Evolutionary conservation across 2,888 invertebrate genomes (phyloP).

Genomic region (Drosophila antonietae): DNA sequence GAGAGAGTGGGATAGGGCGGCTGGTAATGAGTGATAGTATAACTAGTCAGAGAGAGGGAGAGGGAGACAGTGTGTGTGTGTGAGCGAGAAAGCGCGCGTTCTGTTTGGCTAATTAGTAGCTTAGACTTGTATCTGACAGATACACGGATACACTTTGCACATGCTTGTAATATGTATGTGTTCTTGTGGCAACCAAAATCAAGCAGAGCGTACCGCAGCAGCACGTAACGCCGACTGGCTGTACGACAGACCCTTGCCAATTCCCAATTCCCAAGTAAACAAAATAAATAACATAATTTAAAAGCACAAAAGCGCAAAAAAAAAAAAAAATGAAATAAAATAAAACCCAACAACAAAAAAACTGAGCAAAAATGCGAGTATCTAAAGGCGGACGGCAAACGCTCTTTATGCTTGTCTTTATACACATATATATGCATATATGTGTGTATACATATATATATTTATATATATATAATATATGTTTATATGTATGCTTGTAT

Average conservation of each 20-base stretch:
- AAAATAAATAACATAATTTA: slow-evolving; percentile 69
- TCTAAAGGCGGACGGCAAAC: slow-evolving; percentile 36
- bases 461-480: slow-evolving; percentile 9
- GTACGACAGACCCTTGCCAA: slow-evolving; percentile 61
- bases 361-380: slow-evolving; percentile 55
- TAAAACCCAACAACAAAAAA: slow-evolving; percentile 28
- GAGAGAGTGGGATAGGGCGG: background rate
- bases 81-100: slow-evolving; percentile 7
- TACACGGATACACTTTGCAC: slow-evolving; percentile 40
- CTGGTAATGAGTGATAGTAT: background rate
- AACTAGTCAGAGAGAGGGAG: background rate
- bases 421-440: slow-evolving; percentile 4
- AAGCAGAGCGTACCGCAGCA: slow-evolving; percentile 43
- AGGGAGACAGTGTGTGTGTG: background rate
- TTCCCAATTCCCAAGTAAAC: slow-evolving; percentile 71
- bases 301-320: slow-evolving; percentile 45
- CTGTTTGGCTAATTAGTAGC: slow-evolving; percentile 46
- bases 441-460: background rate
- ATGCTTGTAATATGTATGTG: slow-evolving; percentile 50
- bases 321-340: slow-evolving; percentile 4
- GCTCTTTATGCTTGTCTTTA: slow-evolving; percentile 46
- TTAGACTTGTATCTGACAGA: slow-evolving; percentile 40
- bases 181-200: slow-evolving; percentile 26
- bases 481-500: background rate
- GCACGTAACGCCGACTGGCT: slow-evolving; percentile 50